Base-by-base conservation (phyloP, 2,797 vertebrate genomes). In the Huso huso region DNA sequence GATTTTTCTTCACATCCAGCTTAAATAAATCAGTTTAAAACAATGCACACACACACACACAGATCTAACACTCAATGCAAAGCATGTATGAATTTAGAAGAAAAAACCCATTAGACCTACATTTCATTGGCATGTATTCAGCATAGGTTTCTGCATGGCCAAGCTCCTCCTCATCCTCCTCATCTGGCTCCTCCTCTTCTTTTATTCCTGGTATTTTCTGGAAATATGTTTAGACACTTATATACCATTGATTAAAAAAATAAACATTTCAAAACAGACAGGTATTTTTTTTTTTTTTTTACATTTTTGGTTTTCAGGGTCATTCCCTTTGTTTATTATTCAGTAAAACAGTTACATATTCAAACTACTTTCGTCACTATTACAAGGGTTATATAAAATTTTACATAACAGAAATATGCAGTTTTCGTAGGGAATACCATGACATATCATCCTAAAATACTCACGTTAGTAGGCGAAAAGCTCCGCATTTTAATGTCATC, bases 61-160 rank as follows among this genome's bases (percentile, higher is more conserved):
- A 48, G 23, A 68, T 59, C 65, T 57, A 59, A 65, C 8, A 23
- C 15, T 67, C 61, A 37, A 12, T 48, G 49, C 50, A 49, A 51
- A 59, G 48, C 1, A 69, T 51, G 23, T 13, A 58, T 10, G 12
- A 6, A 10, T 6, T 58, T 12, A 6, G 2, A 58, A 58, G 13
- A 10, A 58, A 58, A 58, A 58, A 58, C 8, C 2, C 11, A 10
- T 49, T n/a, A 63, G 6, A 71, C 93, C 10, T 88, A 98, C 97
- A 65, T 90, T 99, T 99, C 91, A 98, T 94, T 12, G 97, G 97
- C 97, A 99, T 99, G 73, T 99, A 99, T 75, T 99, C 97, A 0
- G 97, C 95, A 0, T 99, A 99, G 0, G 96, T 99, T 78, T 99
- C 97, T 6, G 96, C 95, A n/a, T 98, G 96, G 61, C 96, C 97